Evolutionary conservation across 2,113 vertebrate genomes (phyloP).

Genomic region (Calyptomena viridis): DNA sequence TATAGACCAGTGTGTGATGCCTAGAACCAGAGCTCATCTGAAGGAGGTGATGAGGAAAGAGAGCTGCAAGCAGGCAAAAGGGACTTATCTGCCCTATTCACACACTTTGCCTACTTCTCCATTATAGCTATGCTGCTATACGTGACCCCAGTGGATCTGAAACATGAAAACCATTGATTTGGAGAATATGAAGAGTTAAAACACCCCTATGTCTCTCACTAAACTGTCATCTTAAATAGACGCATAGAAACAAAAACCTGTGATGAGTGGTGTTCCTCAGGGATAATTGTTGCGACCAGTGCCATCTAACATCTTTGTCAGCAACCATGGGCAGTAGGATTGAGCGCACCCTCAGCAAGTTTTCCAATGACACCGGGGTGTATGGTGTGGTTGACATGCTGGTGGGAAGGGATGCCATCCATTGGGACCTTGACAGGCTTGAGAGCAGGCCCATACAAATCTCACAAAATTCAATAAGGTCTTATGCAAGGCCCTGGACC

Average conservation of each 20-base stretch:
- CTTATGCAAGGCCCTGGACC: neutral
- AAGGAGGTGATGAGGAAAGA: neutral
- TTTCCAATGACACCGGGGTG: neutral
- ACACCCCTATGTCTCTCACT: neutral
- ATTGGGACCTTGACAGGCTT: neutral
- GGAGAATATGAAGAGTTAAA: neutral
- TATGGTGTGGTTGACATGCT: no score
- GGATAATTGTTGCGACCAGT: neutral
- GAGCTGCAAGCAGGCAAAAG: neutral
- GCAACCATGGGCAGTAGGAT: no score
- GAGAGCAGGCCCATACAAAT: neutral
- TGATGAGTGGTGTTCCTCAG: neutral
- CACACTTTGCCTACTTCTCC: fast-evolving
- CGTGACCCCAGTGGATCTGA: fast-evolving
- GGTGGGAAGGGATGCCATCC: neutral
- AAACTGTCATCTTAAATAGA: neutral
- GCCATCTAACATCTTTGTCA: neutral
- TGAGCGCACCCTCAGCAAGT: neutral
- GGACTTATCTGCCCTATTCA: neutral
- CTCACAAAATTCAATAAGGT: neutral
- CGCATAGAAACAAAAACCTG: neutral
- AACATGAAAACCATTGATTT: neutral
- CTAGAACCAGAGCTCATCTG: neutral
- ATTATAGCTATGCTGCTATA: neutral
- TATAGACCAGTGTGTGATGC: neutral